phyloP scores from a whole-genome alignment of 2,888 invertebrate species.

The Chamaedrilus cognettii region DNA sequence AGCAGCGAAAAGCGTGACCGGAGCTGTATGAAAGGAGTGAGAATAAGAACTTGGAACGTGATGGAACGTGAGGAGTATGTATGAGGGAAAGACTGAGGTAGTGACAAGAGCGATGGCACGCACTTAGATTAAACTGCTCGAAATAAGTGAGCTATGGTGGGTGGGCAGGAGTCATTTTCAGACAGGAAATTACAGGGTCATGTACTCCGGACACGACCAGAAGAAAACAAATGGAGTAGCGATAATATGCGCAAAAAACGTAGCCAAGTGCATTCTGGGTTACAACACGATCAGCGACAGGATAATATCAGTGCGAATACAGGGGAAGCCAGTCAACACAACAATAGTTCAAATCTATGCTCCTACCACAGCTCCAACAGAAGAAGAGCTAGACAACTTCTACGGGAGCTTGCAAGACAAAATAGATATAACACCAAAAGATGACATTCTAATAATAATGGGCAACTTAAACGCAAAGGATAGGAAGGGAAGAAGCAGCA shows the following conservation, averaged over 20 bases:
- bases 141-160: neutral
- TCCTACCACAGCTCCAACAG: no score
- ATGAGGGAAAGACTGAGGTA: neutral
- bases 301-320: neutral
- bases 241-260: neutral
- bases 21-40: neutral
- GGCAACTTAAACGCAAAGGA: no score
- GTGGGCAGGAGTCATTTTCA: conserved; percentile 1
- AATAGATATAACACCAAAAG: no score
- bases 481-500: no score
- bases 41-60: neutral
- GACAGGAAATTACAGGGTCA: neutral
- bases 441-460: no score
- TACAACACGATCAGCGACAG: neutral
- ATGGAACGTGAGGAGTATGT: neutral
- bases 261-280: neutral
- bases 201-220: neutral
- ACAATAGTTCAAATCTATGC: no score
- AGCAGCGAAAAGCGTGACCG: neutral
- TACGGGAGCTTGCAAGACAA: no score
- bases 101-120: neutral
- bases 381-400: no score
- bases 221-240: neutral
- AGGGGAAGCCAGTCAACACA: neutral
- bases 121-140: neutral